Base-by-base conservation (phyloP, 2,888 invertebrate genomes). In the Hydriomena furcata region DNA sequence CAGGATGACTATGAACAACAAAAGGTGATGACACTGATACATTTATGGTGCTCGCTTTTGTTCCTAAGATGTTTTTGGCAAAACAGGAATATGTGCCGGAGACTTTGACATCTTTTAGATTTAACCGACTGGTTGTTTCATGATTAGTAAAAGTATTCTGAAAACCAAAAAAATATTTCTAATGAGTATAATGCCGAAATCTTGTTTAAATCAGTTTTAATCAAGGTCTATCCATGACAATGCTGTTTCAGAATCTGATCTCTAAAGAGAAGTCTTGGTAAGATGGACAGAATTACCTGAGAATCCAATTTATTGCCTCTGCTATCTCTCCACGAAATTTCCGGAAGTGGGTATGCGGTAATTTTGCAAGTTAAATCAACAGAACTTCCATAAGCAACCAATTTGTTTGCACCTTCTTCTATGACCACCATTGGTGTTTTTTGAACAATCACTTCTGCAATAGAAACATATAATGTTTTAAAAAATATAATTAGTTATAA, bases 391-490 rank as follows among this genome's bases (percentile, higher is more conserved):
- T 52, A 55, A 1, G 42, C 8, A 30, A 45, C 27, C 2, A 31
- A 10, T 30, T 7, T 25, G 17, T 20, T 8, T 13, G 21, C 4
- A 13, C 48, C 55, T 8, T 45, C 42, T 21, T 27, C 25, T 6
- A 52, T 52, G 7, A 5, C n/a, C 7, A 41, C 35, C 8, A 6
- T 10, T 24, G 55, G 52, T 17, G 20, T 23, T 17, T 38, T 32
- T 13, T 38, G 17, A n/a, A 55, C 48, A 37, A 30, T 30, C 4
- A 52, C 12, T 17, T 42, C 55, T 55, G 40, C n/a, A 52, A 52
- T n/a, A n/a, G n/a, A n/a, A n/a, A n/a, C n/a, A n/a, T n/a, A n/a
- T n/a, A n/a, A n/a, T n/a, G n/a, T n/a, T n/a, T n/a, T n/a, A n/a
- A n/a, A n/a, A n/a, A n/a, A n/a, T n/a, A n/a, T n/a, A n/a, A n/a